phyloP scores from a whole-genome alignment of 2,797 vertebrate species.

The Chaetophractus vellerosus region DNA sequence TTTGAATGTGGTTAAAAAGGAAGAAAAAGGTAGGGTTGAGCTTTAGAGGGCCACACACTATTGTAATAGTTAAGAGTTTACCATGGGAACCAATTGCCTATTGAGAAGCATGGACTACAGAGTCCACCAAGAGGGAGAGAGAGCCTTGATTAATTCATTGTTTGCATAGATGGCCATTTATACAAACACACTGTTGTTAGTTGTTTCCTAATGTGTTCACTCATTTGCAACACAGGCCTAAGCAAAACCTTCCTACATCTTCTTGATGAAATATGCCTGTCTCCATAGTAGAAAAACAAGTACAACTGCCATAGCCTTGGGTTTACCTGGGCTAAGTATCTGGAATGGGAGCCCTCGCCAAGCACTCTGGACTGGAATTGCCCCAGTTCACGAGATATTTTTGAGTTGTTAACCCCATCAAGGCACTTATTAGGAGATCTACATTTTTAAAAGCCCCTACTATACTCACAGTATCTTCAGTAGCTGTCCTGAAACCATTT shows the following conservation, averaged over 20 bases:
- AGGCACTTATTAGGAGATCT: not conserved
- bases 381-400: fast-evolving
- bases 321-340: too few species aligned
- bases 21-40: not conserved
- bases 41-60: not conserved
- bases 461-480: not conserved
- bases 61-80: too few species aligned
- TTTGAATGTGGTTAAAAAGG: too few species aligned
- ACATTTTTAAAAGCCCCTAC: not conserved
- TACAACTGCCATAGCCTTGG: fast-evolving
- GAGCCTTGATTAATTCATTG: fast-evolving
- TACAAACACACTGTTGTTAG: fast-evolving
- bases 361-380: too few species aligned
- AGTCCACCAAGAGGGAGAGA: not conserved
- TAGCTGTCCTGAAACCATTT: not conserved
- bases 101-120: fast-evolving
- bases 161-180: fast-evolving
- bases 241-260: not conserved
- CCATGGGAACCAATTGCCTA: not conserved
- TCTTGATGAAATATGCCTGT: not conserved
- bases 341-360: fast-evolving
- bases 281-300: not conserved
- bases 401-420: not conserved
- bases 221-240: fast-evolving
- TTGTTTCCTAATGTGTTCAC: fast-evolving